Evolutionary conservation across 2,113 vertebrate species (phyloP), one percentile per base, ranked within the genome.

Genomic region (Chunga burmeisteri): DNA sequence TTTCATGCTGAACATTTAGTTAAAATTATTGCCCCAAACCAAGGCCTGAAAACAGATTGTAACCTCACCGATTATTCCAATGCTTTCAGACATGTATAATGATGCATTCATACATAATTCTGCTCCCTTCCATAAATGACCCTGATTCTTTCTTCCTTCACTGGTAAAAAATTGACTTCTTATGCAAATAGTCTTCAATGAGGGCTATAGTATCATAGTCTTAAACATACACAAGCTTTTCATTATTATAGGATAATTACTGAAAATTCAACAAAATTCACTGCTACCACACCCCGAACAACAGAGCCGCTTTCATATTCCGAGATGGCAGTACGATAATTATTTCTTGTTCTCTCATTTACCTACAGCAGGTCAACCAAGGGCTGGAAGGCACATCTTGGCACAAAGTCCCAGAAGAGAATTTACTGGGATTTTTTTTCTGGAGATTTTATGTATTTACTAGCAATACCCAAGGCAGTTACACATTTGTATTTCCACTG

Each of bases 301-400:
- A 47, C 52, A 88, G 49, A 94, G 71, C 40, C 3, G 11, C 79
- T 88, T 97, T 77, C 83, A 86, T 67, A 74, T 53, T 38, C 50
- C 0, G 9, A 80, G 58, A n/a, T 32, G 58, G 72, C 70, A 68
- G 50, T 8, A 46, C 4, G 7, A 4, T 44, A 68, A 67, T 75
- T 79, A 71, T 17, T 32, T 71, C 83, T 81, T 47, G 12, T 63
- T 77, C 52, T 91, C 26, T 36, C 52, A 58, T 95, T 96, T 96
- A 93, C 95, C 63, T 36, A 34, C 92, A 89, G 71, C 71, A 88
- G 97, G 95, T 97, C 93, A 96, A 34, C 86, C 17, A 42, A 65
- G 20, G 74, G 71, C 95, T 73, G 75, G 26, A 75, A 96, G 72
- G 80, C 62, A 71, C 40, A 29, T 26, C 84, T 81, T 56, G 73